These are phyloP conservation scores for Thymallus thymallus DNA, from an alignment of 2,113 vertebrate species.

Conservation along the genomic window DNA sequence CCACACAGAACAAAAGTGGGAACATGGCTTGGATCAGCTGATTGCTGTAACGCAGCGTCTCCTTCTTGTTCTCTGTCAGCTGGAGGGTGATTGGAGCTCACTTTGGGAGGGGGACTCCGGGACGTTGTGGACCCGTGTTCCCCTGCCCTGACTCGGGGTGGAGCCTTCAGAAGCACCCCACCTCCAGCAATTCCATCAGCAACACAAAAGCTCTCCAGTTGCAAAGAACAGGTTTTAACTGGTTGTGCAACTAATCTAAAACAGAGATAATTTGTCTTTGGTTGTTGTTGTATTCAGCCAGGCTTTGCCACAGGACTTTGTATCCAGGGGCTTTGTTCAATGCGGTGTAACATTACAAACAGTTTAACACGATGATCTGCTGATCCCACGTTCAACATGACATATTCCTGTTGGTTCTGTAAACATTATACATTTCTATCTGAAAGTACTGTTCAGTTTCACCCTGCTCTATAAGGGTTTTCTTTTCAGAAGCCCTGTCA, in stretches of 20 bases:
- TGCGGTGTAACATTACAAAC: background rate
- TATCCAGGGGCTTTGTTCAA: background rate
- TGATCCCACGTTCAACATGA: background rate
- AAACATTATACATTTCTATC: background rate
- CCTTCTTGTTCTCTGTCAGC: background rate
- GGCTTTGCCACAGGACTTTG: background rate
- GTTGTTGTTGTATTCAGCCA: background rate
- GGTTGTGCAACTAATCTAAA: background rate
- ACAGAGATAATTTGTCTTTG: background rate
- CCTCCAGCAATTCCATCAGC: background rate
- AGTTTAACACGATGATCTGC: background rate
- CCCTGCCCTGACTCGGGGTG: background rate
- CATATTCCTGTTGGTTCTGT: too few species aligned
- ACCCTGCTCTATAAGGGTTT: background rate
- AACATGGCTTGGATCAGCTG: background rate
- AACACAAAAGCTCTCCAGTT: background rate
- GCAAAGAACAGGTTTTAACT: background rate
- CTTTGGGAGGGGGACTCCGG: background rate
- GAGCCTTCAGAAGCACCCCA: background rate
- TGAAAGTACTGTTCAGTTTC: background rate
- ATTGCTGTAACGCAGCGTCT: background rate
- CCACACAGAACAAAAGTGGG: background rate
- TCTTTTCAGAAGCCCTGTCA: background rate
- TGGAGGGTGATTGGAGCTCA: background rate
- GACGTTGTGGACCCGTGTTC: background rate